Evolutionary conservation across 2,113 vertebrate genomes (phyloP).

Genomic region (Taxidea taxus): DNA sequence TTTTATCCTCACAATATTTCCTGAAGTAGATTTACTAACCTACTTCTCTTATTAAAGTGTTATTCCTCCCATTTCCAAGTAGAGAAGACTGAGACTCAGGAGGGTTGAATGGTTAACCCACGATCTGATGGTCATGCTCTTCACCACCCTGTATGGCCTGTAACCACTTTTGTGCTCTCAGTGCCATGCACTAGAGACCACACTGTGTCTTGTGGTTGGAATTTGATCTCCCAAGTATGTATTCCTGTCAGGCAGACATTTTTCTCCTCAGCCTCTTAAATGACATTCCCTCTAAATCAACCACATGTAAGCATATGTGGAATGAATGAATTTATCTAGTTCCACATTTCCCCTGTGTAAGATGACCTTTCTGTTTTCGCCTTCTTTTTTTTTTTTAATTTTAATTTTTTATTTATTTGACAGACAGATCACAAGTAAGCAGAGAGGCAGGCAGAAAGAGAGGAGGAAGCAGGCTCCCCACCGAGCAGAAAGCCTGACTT

Average conservation of each 20-base stretch:
- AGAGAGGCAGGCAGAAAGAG: no score
- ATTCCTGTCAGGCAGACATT: background rate
- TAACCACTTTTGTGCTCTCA: background rate
- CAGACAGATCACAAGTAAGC: no score
- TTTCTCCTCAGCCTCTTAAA: background rate
- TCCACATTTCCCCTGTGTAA: background rate
- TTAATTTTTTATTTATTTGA: no score
- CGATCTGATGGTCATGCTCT: background rate
- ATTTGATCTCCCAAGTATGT: background rate
- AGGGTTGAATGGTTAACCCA: background rate
- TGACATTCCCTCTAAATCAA: background rate
- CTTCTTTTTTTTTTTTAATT: background rate
- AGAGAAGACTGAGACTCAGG: background rate
- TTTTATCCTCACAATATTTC: background rate
- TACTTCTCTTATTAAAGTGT: background rate
- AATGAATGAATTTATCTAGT: background rate
- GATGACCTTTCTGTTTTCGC: background rate
- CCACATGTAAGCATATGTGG: background rate
- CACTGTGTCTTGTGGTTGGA: background rate
- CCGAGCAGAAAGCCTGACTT: no score
- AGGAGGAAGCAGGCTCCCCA: no score
- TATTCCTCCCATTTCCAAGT: background rate
- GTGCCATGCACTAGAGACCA: background rate
- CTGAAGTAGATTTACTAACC: background rate
- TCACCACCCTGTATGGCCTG: fast-evolving